phyloP scores from a whole-genome alignment of 2,113 vertebrate species.

The Nymphicus hollandicus region DNA sequence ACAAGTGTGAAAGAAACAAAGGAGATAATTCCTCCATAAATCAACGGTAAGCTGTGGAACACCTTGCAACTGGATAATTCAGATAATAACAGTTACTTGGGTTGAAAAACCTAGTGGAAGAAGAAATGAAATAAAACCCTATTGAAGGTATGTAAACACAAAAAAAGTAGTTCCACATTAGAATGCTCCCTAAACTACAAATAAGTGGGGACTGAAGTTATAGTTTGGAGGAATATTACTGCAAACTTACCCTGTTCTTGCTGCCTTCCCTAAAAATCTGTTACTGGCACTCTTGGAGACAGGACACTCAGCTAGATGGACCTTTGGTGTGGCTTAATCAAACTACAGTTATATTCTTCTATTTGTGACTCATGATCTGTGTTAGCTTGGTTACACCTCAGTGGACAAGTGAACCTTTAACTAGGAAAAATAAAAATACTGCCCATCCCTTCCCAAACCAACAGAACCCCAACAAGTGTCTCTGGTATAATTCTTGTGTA shows the following conservation, averaged over 20 bases:
- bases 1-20: not conserved
- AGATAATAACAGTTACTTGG: not conserved
- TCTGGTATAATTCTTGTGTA: not conserved
- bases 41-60: not conserved
- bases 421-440: not conserved
- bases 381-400: not conserved
- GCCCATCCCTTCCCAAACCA: accelerated
- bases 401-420: not conserved
- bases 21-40: not conserved
- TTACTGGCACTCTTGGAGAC: not conserved
- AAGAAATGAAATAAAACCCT: not conserved
- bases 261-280: not conserved
- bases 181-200: not conserved
- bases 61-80: not conserved
- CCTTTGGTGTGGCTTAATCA: not conserved
- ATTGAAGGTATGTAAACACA: not conserved
- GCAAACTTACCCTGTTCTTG: not conserved
- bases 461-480: not conserved
- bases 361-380: not conserved
- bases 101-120: not conserved
- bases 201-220: not conserved
- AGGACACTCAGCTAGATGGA: not conserved
- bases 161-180: not conserved
- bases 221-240: not conserved
- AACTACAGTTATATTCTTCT: not conserved